phyloP scores from a whole-genome alignment of 2,888 invertebrate genomes.

The Tethea ocularis region DNA sequence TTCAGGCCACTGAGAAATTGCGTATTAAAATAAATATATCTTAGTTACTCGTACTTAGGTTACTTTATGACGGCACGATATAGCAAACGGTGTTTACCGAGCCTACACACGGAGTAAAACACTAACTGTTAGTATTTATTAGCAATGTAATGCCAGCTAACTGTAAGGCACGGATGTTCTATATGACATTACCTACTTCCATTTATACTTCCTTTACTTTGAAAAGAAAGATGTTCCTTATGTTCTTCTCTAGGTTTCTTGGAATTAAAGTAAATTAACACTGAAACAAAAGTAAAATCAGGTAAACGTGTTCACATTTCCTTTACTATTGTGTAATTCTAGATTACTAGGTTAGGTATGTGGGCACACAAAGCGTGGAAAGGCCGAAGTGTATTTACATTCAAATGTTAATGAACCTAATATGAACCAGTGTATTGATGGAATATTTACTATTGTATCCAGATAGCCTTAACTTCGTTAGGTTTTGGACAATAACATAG shows the following conservation, averaged over 20 bases:
- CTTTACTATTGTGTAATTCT: slow-evolving; percentile 25
- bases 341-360: slow-evolving; percentile 33
- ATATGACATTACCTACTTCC: not conserved
- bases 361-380: slow-evolving; percentile 22
- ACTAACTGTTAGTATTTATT: slow-evolving; percentile 5
- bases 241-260: not conserved
- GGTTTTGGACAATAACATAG: not conserved
- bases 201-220: not conserved
- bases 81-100: not conserved
- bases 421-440: not conserved
- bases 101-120: not conserved
- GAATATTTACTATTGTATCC: not conserved
- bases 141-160: not conserved
- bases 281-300: slow-evolving; percentile 5
- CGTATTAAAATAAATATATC: not conserved
- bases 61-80: not conserved
- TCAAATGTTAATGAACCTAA: slow-evolving; percentile 28
- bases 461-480: not conserved
- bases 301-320: slow-evolving; percentile 13
- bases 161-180: slow-evolving; percentile 1
- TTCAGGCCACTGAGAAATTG: slow-evolving; percentile 3
- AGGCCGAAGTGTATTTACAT: slow-evolving; percentile 18
- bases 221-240: not conserved
- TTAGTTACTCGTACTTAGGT: not conserved
- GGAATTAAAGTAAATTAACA: not conserved